Evolutionary conservation across 2,888 invertebrate species (phyloP), one percentile per base, ranked within the genome.

Genomic region (Drepanosiphum platanoidis): DNA sequence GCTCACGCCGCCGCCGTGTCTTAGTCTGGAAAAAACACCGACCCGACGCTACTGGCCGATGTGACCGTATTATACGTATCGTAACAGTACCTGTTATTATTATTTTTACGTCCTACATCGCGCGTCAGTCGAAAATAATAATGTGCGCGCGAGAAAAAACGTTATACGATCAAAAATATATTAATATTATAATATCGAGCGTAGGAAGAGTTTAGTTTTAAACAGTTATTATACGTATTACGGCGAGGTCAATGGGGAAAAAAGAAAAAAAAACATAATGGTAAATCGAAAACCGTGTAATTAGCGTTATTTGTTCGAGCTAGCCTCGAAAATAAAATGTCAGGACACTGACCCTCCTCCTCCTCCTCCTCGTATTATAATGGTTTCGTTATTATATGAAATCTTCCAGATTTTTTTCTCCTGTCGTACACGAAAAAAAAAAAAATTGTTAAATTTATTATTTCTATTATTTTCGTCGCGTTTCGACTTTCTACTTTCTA

Each of bases 251-350:
- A 18, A 39, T 71, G 11, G 36, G 7, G 0, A 13, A 7, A 36
- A 70, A n/a, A n/a, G n/a, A n/a, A 70, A 70, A 15, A 30, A 30
- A 66, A 66, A 66, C 4, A 68, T 27, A 42, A 42, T 42, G 27
- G 27, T 42, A 71, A 71, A 71, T 27, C 71, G 42, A 71, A 71
- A 71, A 71, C 71, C 71, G 39, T 42, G 71, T 71, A 71, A 71
- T 71, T 71, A 71, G 42, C 27, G 71, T 42, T 42, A 42, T 71
- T 71, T 71, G 42, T 42, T n/a, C 22, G 9, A 34, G 39, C 70
- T 36, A 71, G n/a, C 39, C n/a, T 71, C 39, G 39, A 13, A 27
- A 39, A 70, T 34, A 68, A 27, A 36, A 68, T n/a, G 70, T 71
- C 27, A 22, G 68, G n/a, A 27, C 70, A 27, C 70, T 39, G 39